Evolutionary conservation across 2,888 invertebrate genomes (phyloP), one percentile per base, ranked within the genome.

Genomic region (Toxonevra muliebris): DNA sequence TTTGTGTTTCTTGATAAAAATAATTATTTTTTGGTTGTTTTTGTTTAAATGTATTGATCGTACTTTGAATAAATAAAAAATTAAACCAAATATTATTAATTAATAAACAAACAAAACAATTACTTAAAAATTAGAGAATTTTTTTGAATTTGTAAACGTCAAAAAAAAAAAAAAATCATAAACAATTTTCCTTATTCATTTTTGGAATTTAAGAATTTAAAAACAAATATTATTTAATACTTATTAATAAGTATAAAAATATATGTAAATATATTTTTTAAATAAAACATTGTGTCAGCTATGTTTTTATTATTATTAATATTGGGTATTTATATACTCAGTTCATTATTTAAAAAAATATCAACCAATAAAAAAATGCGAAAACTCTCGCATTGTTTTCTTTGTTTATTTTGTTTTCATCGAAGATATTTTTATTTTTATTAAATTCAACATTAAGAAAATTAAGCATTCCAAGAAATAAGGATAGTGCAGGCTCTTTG

Each of bases 251-350:
- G 73, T 74, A 69, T 70, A 70, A 71, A 69, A 75, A 71, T 66
- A 71, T 63, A 54, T 15, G 45, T 58, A 59, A 15, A 43, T 60
- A 11, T 58, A 52, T 61, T 68, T 68, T 71, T 66, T 63, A 61
- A 65, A 66, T 71, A 83, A 81, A 82, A 85, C 85, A 85, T 85
- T 85, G 85, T 85, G 85, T 85, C 85, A 85, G 85, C 85, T 84
- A 85, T 81, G 82, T 79, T 79, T 79, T 78, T 77, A 75, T 72
- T 72, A 76, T 76, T 73, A 73, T 74, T 75, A 71, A 65, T 70
- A 69, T 66, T 20, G 58, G 30, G 30, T 41, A 59, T 52, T 68
- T 61, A 58, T 65, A 53, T 68, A 52, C 61, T 66, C 41, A 50
- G 65, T 60, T 57, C 58, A 48, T 48, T 15, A 15, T n/a, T 7